Percentiles rank a stretch among this genome's conserved stretches.
phyloP scores from a whole-genome alignment of 2,113 vertebrate genomes.

The Podarcis cretensis region DNA sequence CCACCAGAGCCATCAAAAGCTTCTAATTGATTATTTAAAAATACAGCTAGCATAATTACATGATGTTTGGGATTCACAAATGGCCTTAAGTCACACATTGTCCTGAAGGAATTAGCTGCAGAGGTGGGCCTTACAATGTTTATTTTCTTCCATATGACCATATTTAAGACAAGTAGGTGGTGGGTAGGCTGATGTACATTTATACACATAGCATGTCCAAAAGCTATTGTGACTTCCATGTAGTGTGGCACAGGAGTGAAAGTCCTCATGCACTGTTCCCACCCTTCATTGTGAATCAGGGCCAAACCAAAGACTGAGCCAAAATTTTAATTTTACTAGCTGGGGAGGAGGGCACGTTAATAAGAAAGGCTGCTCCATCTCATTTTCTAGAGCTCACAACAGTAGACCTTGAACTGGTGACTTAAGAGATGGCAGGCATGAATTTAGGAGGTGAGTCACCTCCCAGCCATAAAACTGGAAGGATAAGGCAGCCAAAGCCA shows the following conservation, averaged over 20 bases:
- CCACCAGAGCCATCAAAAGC: constrained; percentile 17
- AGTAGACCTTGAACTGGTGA: background rate
- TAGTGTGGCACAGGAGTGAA: background rate
- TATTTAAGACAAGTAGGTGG: background rate
- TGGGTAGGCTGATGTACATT: background rate
- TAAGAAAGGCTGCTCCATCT: background rate
- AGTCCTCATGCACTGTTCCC: background rate
- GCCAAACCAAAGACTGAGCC: too few relatives aligned
- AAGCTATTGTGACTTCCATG: background rate
- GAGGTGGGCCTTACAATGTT: background rate
- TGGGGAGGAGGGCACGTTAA: background rate
- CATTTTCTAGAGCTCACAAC: background rate
- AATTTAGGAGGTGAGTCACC: background rate
- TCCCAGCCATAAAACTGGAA: background rate
- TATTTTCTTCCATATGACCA: background rate
- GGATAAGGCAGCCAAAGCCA: background rate
- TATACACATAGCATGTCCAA: background rate
- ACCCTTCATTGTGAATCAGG: background rate
- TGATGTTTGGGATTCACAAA: background rate
- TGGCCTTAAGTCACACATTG: background rate
- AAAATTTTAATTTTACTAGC: too few relatives aligned
- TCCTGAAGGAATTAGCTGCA: background rate
- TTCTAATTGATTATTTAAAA: background rate
- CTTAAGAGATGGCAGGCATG: background rate
- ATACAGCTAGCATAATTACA: background rate